These are phyloP conservation scores for Coleophora flavipennella DNA, from an alignment of 2,888 invertebrate species.

Conservation along the genomic window DNA sequence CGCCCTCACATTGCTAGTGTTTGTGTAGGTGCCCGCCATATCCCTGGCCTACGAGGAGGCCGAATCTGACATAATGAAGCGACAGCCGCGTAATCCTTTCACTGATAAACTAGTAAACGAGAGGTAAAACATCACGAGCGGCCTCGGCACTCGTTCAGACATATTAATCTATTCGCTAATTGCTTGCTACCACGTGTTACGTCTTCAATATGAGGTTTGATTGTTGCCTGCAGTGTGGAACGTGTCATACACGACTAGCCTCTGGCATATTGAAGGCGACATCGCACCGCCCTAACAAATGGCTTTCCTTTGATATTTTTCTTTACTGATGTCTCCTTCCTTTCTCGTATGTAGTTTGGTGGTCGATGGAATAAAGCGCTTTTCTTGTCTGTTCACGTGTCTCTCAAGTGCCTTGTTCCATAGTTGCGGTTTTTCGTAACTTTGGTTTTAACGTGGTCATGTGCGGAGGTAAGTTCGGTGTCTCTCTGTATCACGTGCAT, in stretches of 20 bases:
- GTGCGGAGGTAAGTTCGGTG: constrained; percentile 60
- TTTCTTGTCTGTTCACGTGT: no score
- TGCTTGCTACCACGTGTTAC: constrained; percentile 69
- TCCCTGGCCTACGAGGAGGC: constrained; percentile 98
- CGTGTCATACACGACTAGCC: constrained; percentile 19
- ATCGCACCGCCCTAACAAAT: constrained; percentile 61
- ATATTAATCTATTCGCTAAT: constrained; percentile 66
- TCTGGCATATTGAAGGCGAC: constrained; percentile 62
- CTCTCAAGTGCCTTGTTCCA: constrained; percentile 59
- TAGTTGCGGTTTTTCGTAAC: constrained; percentile 38
- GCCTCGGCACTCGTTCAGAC: constrained; percentile 48
- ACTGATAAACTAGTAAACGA: constrained; percentile 98
- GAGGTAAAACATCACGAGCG: constrained; percentile 82
- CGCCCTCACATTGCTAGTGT: constrained; percentile 66
- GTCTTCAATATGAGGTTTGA: constrained; percentile 61
- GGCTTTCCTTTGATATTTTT: constrained; percentile 59
- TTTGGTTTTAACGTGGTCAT: constrained; percentile 31
- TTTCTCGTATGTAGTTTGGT: constrained; percentile 56
- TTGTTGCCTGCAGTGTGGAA: constrained; percentile 61
- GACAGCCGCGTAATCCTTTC: constrained; percentile 97
- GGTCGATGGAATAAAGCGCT: constrained; percentile 54
- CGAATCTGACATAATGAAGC: constrained; percentile 99
- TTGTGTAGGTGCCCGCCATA: constrained; percentile 94
- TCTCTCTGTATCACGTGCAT: constrained; percentile 61
- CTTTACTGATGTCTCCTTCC: constrained; percentile 51